These are phyloP conservation scores for Magallana angulata DNA, from an alignment of 1,140 invertebrate genomes.

Conservation along the genomic window DNA sequence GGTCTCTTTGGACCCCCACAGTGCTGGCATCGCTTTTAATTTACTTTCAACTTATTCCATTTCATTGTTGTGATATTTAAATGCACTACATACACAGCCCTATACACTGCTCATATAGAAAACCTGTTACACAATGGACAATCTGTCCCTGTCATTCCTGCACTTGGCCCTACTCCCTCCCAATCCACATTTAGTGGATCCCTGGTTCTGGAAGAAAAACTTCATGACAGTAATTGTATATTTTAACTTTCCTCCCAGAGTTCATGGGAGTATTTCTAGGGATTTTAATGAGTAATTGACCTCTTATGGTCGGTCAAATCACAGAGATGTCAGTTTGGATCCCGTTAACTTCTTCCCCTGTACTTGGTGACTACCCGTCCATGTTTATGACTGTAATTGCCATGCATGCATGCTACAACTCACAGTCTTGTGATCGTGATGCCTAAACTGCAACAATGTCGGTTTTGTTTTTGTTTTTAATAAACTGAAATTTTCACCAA, in stretches of 20 bases:
- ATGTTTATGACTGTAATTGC: no score
- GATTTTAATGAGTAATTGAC: slow-evolving; percentile 12
- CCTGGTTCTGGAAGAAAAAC: neutral
- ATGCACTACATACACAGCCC: slow-evolving; percentile 3
- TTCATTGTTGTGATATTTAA: slow-evolving; percentile 20
- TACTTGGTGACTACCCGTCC: neutral
- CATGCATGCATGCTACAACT: no score
- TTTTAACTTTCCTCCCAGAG: neutral
- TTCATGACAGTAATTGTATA: slow-evolving; percentile 30
- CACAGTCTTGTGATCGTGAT: no score
- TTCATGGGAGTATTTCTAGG: slow-evolving; percentile 2
- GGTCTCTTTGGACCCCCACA: neutral
- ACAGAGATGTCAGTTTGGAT: slow-evolving; percentile 14
- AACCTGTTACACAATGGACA: no score
- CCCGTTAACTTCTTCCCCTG: neutral
- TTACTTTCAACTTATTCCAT: neutral
- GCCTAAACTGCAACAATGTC: no score
- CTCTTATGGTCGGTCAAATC: slow-evolving; percentile 9
- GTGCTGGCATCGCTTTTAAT: neutral
- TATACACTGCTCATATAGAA: neutral
- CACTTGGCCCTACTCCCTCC: neutral
- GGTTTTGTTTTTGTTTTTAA: no score
- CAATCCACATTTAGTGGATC: neutral
- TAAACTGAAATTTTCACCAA: no score
- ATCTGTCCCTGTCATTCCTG: neutral